phyloP scores from a whole-genome alignment of 2,888 invertebrate genomes.

The Dascillus cervinus region DNA sequence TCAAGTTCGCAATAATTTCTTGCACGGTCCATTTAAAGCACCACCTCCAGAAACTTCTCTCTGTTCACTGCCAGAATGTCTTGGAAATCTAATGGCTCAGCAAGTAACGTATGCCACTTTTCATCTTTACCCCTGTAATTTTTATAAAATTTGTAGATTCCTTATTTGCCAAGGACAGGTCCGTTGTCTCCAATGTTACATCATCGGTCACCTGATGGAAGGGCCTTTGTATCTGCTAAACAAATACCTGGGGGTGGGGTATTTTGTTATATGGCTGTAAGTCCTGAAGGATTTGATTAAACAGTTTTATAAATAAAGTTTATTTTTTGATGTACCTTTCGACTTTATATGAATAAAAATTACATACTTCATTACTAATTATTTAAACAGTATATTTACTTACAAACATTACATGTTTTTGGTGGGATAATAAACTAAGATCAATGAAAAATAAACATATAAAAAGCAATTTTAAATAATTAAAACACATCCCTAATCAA shows the following conservation, averaged over 20 bases:
- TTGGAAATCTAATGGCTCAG: constrained; percentile 40
- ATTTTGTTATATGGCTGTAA: constrained; percentile 51
- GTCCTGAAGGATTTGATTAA: constrained; percentile 38
- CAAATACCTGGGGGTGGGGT: constrained; percentile 48
- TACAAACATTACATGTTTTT: too few species aligned
- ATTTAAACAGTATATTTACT: too few species aligned
- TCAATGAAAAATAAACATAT: too few species aligned
- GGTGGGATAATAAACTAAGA: too few species aligned
- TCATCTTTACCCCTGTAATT: constrained; percentile 3
- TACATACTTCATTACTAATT: too few species aligned
- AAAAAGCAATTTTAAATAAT: constrained; percentile 21
- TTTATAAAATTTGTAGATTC: constrained; percentile 31
- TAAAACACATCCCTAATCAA: constrained; percentile 53
- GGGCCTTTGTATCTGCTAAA: constrained; percentile 46
- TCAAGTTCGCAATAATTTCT: constrained; percentile 41
- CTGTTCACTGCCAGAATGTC: constrained; percentile 42
- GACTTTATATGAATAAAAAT: too few species aligned
- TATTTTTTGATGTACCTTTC: too few species aligned
- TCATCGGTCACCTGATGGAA: constrained; percentile 47
- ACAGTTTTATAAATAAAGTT: too few species aligned
- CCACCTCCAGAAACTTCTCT: constrained; percentile 40
- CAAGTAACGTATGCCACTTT: constrained; percentile 21
- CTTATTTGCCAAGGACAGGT: constrained; percentile 45
- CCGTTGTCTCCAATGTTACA: constrained; percentile 46
- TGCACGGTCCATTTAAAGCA: constrained; percentile 45